These are phyloP conservation scores for Eutrigla gurnardus DNA, from an alignment of 2,797 vertebrate species.

Conservation along the genomic window DNA sequence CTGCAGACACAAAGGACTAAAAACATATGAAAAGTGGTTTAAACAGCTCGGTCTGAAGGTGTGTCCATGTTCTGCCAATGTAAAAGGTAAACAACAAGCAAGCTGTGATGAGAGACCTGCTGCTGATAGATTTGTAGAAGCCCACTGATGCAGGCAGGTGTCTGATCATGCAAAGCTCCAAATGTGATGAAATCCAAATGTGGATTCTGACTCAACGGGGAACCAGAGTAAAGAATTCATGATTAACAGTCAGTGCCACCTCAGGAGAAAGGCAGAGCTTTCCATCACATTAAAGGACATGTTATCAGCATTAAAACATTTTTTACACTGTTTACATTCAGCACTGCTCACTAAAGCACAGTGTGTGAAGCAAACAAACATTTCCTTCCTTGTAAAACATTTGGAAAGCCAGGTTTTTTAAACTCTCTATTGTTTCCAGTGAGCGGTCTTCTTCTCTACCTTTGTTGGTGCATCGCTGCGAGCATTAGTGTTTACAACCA, in stretches of 20 bases:
- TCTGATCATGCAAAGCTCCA: not conserved
- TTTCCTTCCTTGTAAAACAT: slow-evolving; percentile 3
- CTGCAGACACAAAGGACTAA: not conserved
- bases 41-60: not conserved
- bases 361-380: not conserved
- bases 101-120: not conserved
- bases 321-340: not conserved
- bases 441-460: too few relatives aligned
- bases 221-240: slow-evolving; percentile 3
- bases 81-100: not conserved
- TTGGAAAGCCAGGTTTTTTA: not conserved
- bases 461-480: too few relatives aligned
- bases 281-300: not conserved
- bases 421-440: too few relatives aligned
- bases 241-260: not conserved
- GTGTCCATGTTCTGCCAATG: not conserved
- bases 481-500: too few relatives aligned
- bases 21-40: not conserved
- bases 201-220: not conserved
- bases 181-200: not conserved
- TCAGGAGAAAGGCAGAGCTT: not conserved
- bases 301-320: slow-evolving; percentile 2
- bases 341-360: not conserved
- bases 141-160: not conserved
- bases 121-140: not conserved